A percentile compares a stretch with the other conserved stretches of the same genome.
Conservation (phyloP, 2,888 invertebrate genomes). For the Colletes collaris region DNA sequence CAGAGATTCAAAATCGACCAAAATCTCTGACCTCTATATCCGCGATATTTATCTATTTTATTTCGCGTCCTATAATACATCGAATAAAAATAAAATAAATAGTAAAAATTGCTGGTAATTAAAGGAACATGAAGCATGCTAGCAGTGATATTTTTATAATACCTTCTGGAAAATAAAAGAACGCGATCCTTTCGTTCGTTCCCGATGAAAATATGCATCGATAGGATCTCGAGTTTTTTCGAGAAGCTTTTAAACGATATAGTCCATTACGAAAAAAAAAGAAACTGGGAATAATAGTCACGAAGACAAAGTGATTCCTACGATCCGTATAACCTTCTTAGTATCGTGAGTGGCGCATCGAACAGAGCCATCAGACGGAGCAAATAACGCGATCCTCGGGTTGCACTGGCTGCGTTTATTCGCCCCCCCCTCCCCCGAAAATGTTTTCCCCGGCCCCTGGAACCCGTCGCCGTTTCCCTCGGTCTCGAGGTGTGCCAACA, state of each 20-base stretch:
- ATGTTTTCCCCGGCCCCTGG: background rate
- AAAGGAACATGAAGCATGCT: too few species aligned
- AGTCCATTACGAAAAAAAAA: background rate
- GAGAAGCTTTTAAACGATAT: conserved; percentile 4
- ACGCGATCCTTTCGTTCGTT: too few species aligned
- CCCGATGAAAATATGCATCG: background rate
- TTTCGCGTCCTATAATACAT: too few species aligned
- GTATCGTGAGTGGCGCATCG: conserved; percentile 17
- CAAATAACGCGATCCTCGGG: conserved; percentile 17
- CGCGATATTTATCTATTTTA: background rate
- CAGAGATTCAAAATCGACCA: too few species aligned
- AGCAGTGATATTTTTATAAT: too few species aligned
- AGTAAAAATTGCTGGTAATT: too few species aligned
- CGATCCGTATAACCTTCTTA: conserved; percentile 37
- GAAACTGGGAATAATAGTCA: background rate
- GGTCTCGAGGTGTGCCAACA: background rate
- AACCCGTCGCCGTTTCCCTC: background rate
- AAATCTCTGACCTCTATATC: too few species aligned
- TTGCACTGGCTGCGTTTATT: background rate
- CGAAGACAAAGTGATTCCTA: background rate
- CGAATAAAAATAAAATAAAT: too few species aligned
- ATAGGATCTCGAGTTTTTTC: background rate
- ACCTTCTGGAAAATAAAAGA: too few species aligned
- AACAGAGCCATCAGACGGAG: conserved; percentile 17
- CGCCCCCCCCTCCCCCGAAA: background rate